Conservation (phyloP, 2,888 invertebrate genomes). For the Eilema sororculum region DNA sequence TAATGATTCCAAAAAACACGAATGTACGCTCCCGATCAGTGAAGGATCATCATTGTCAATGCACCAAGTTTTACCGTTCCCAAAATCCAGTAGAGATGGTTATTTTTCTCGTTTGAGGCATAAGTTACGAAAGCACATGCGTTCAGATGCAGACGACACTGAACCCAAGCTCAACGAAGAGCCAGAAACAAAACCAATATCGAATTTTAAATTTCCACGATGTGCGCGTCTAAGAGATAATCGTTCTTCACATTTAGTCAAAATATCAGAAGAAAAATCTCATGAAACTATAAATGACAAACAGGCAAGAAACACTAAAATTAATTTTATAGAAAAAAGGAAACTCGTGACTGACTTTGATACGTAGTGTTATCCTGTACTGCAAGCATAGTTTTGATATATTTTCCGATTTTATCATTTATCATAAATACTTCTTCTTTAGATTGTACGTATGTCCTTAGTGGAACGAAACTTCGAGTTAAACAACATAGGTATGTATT, state of each 20-base stretch:
- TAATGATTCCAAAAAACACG: slow-evolving; percentile 29
- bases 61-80: slow-evolving; percentile 77
- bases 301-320: slow-evolving; percentile 31
- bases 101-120: slow-evolving; percentile 68
- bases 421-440: neutral
- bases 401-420: neutral
- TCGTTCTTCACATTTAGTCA: slow-evolving; percentile 58
- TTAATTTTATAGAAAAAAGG: slow-evolving; percentile 44
- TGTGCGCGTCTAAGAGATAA: slow-evolving; percentile 57
- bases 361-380: slow-evolving; percentile 32
- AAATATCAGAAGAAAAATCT: slow-evolving; percentile 67
- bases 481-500: neutral
- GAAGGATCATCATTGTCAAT: slow-evolving; percentile 63
- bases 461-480: neutral
- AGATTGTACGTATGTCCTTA: neutral
- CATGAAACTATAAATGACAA: slow-evolving; percentile 47
- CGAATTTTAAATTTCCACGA: slow-evolving; percentile 72
- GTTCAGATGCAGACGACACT: slow-evolving; percentile 41
- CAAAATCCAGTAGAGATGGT: slow-evolving; percentile 67
- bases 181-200: slow-evolving; percentile 58
- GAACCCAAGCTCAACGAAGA: slow-evolving; percentile 51
- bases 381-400: neutral
- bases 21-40: slow-evolving; percentile 15
- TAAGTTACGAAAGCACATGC: slow-evolving; percentile 64
- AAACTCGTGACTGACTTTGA: slow-evolving; percentile 23